Evolutionary conservation across 2,888 invertebrate species (phyloP), one percentile per base, ranked within the genome.

Genomic region (Pseudanteris insignis): DNA sequence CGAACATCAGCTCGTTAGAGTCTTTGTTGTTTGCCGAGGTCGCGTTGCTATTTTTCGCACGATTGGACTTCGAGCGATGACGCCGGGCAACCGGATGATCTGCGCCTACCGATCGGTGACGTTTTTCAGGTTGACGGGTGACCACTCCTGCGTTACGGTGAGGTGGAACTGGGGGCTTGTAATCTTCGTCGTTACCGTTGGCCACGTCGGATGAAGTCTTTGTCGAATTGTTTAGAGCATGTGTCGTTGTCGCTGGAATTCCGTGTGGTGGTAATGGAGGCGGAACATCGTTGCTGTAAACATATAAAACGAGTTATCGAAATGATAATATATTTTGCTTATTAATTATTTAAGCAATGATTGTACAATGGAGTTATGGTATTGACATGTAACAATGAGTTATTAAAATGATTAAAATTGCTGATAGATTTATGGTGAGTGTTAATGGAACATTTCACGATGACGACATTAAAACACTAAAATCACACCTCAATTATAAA

Each of bases 121-220:
- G 82, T 26, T 75, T 79, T 54, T 78, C 78, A 6, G 77, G 72
- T 0, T 71, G 54, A 72, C 85, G 85, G 25, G 83, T 80, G 68
- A 84, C 84, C 43, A 86, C 82, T 12, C 86, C 86, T 25, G 90
- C 85, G 81, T 89, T 90, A 67, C 92, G 84, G 76, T 93, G 93
- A 18, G 92, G 94, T 12, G 93, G 93, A 48, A 93, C 91, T n/a
- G 92, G 92, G 2, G 93, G 92, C 67, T 89, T 86, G 81, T 93
- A 92, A 66, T 91, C 90, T 70, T 86, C 86, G 73, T 83, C 78
- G 54, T 74, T 76, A 61, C 70, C 71, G 57, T 71, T 74, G 37
- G 67, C 74, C 32, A 46, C 60, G 9, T 67, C 64, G 29, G 70
- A 67, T 38, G 63, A 33, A 37, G 61, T 59, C 40, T 37, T 59